Base-by-base conservation (phyloP, 2,797 vertebrate genomes). In the Channallabes apus region DNA sequence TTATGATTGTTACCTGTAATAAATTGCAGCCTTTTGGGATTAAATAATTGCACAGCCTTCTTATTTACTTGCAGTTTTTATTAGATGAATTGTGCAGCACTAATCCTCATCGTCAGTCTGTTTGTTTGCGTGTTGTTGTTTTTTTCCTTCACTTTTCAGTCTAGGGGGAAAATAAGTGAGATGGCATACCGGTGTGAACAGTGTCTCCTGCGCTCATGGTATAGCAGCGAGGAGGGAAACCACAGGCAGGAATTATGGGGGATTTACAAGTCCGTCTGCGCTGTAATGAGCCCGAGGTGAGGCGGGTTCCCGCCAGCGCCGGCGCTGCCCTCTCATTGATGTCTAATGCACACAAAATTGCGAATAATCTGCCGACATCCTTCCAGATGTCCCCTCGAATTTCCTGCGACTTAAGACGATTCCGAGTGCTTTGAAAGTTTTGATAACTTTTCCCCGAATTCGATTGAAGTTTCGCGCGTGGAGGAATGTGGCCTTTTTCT, bases 351-450 rank as follows among this genome's bases (percentile, higher is more conserved):
- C 93, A 93, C 93, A 94, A 94, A 95, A 95, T 95, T 93, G 94
- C 93, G 92, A 95, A 94, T 95, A 95, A 95, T 95, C 94, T 95
- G 91, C 92, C 90, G 91, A 93, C 94, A 95, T 94, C 91, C 94
- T 93, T 94, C 94, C 95, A 95, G 95, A 95, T 95, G 95, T 94
- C 93, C 91, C 86, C 91, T 93, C 91, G 93, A 95, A 96, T 96
- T 96, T 96, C 95, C 95, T 95, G 95, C 91, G 92, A 94, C 93
- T 96, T 95, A 95, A 92, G 92, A 93, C 90, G 38, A 94, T 93
- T 93, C 93, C 91, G 92, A 94, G 93, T 89, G 91, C 93, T 95
- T 95, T 95, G 93, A 94, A 95, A 94, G 92, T 94, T 94, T 93
- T 92, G 94, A 95, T 94, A 95, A 95, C 93, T 94, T 94, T 93